phyloP scores from a whole-genome alignment of 2,888 invertebrate species.

The Branchipolynoe longqiensis region DNA sequence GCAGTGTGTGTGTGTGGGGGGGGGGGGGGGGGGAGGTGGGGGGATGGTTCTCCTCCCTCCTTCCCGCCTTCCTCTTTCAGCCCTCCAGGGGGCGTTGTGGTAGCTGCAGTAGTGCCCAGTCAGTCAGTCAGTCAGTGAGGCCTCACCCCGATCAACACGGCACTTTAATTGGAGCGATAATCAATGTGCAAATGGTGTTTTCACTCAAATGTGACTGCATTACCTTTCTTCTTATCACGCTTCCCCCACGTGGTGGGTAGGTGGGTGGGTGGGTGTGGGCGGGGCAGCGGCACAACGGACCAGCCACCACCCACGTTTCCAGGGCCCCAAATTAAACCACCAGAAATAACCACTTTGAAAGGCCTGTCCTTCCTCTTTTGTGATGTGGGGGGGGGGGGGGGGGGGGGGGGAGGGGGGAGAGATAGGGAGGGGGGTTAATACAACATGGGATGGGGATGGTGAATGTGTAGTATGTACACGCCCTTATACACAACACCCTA shows the following conservation, averaged over 20 bases:
- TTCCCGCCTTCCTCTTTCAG: not conserved
- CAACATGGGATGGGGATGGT: no score
- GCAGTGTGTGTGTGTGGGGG: not conserved
- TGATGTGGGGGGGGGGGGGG: not conserved
- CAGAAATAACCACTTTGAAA: not conserved
- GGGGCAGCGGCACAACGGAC: no score
- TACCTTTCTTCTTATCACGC: constrained; percentile 18
- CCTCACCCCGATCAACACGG: not conserved
- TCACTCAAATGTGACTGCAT: constrained; percentile 24
- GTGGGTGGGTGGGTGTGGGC: no score
- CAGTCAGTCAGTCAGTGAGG: not conserved
- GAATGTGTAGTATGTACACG: no score
- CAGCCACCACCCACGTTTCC: no score
- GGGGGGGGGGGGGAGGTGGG: not conserved
- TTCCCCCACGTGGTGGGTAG: not conserved
- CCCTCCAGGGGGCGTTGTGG: no score
- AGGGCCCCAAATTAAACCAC: not conserved
- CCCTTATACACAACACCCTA: no score
- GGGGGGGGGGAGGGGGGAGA: not conserved
- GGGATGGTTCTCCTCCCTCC: not conserved
- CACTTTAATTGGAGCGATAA: constrained; percentile 38
- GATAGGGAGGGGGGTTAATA: not conserved
- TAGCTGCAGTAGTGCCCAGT: no score
- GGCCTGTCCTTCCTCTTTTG: not conserved
- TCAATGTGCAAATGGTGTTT: constrained; percentile 39